A percentile compares a stretch with the other conserved stretches of the same genome.
Evolutionary conservation across 2,797 vertebrate genomes (phyloP).

Genomic region (Anguilla megastoma): DNA sequence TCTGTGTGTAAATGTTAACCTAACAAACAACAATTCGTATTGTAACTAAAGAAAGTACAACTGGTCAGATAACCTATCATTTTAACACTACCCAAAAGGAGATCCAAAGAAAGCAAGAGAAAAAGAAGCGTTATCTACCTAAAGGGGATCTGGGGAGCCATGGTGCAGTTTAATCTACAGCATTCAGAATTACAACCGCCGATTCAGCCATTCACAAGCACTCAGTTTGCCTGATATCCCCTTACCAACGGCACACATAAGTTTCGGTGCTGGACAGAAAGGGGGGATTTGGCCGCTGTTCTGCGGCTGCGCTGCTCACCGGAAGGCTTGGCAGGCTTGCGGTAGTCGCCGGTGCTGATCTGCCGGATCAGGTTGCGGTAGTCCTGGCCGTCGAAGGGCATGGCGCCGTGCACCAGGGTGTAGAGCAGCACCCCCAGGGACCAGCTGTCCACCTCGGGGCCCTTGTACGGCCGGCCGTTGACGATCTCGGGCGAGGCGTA

Average conservation of each 20-base stretch:
- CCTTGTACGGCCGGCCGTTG: conserved; percentile 88
- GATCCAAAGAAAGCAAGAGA: not conserved
- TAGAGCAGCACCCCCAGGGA: conserved; percentile 94
- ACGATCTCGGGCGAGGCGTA: conserved; percentile 96
- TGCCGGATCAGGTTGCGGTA: conserved; percentile 89
- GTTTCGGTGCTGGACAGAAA: not conserved
- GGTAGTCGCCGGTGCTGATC: conserved; percentile 88
- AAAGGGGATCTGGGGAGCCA: not conserved
- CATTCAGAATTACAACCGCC: not conserved
- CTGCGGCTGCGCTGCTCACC: conserved; percentile 67
- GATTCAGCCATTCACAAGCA: not conserved
- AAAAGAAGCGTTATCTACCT: not conserved
- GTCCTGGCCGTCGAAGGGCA: conserved; percentile 93
- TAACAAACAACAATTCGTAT: not conserved
- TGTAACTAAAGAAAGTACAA: not conserved
- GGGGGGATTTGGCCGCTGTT: no score
- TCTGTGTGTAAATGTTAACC: not conserved
- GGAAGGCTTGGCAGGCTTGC: conserved; percentile 84
- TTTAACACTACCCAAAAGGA: not conserved
- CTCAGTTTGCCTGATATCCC: not conserved
- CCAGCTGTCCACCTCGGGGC: conserved; percentile 98
- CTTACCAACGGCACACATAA: not conserved
- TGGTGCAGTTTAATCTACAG: not conserved
- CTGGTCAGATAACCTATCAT: not conserved
- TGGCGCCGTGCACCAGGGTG: conserved; percentile 89